phyloP scores from a whole-genome alignment of 1,140 invertebrate species.

The Bombus affinis region DNA sequence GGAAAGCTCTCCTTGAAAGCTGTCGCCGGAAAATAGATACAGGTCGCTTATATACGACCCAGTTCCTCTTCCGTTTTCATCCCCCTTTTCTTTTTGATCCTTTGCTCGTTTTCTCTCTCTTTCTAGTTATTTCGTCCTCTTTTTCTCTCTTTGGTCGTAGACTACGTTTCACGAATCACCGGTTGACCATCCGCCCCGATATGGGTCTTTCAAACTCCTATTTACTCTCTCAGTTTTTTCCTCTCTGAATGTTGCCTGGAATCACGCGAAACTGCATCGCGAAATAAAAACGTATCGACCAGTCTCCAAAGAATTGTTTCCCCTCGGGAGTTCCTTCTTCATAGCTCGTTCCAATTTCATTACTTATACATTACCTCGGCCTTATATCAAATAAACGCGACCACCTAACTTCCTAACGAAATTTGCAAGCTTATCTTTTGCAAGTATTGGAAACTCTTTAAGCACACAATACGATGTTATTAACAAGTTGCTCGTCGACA shows the following conservation, averaged over 20 bases:
- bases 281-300: not conserved
- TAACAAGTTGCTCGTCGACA: not conserved
- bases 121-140: not conserved
- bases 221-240: not conserved
- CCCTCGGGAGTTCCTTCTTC: not conserved
- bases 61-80: slow-evolving; percentile 19
- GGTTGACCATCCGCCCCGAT: slow-evolving; percentile 13
- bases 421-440: slow-evolving; percentile 6
- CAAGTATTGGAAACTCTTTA: slow-evolving; percentile 33
- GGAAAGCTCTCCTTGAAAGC: slow-evolving; percentile 57
- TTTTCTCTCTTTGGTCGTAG: not conserved
- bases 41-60: slow-evolving; percentile 22
- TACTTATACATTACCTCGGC: slow-evolving; percentile 6
- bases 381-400: slow-evolving; percentile 16
- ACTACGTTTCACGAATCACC: slow-evolving; percentile 20
- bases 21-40: slow-evolving; percentile 56
- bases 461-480: slow-evolving; percentile 27
- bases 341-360: slow-evolving; percentile 12
- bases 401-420: slow-evolving; percentile 22
- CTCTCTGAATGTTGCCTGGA: not conserved
- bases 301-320: not conserved
- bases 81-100: slow-evolving; percentile 11
- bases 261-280: not conserved
- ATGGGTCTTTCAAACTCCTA: not conserved
- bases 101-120: not conserved